Evolutionary conservation across 2,113 vertebrate genomes (phyloP).

Genomic region (Climacteris rufus): DNA sequence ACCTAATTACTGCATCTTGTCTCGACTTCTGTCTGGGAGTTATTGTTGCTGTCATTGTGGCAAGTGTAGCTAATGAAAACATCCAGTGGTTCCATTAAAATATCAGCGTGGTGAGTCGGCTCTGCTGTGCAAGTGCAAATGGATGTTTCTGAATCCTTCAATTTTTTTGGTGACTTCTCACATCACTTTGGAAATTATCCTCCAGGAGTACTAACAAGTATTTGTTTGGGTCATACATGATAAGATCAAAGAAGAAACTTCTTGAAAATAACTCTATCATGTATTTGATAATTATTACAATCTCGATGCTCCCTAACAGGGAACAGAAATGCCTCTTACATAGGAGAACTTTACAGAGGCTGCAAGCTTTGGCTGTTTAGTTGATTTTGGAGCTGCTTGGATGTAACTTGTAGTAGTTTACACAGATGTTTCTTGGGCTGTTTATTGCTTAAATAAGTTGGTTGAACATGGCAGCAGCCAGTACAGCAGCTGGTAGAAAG

Average conservation of each 20-base stretch:
- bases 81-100: slow-evolving; percentile 5
- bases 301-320: not conserved
- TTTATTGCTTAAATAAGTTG: not conserved
- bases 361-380: not conserved
- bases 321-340: not conserved
- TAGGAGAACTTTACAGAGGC: not conserved
- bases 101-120: not conserved
- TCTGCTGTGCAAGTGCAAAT: not conserved
- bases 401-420: not conserved
- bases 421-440: not conserved
- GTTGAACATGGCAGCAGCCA: not conserved
- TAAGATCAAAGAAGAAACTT: not conserved
- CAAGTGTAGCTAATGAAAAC: slow-evolving; percentile 22
- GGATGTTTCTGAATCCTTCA: not conserved
- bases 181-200: not conserved
- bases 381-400: not conserved
- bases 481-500: not conserved
- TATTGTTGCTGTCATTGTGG: slow-evolving; percentile 42
- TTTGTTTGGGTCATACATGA: not conserved
- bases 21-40: slow-evolving; percentile 35
- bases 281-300: not conserved
- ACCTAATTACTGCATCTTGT: slow-evolving; percentile 38
- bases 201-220: not conserved
- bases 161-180: not conserved
- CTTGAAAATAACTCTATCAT: not conserved